These are phyloP conservation scores for Columba janthina DNA, from an alignment of 2,113 vertebrate species.

Conservation along the genomic window DNA sequence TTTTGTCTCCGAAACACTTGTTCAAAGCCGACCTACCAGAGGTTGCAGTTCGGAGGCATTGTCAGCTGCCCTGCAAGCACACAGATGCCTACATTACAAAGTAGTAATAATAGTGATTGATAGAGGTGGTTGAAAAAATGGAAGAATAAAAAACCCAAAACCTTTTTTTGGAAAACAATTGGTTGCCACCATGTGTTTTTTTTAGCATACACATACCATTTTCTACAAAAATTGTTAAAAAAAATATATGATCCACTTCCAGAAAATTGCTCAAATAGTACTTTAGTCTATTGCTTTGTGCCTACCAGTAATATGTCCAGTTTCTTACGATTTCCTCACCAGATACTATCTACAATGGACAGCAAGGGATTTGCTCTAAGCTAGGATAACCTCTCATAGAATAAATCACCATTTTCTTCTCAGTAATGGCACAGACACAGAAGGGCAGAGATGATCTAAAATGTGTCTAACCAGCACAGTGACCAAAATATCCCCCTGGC, in stretches of 20 bases:
- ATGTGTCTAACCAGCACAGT: neutral
- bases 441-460: neutral
- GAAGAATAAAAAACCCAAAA: neutral
- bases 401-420: conserved; percentile 2
- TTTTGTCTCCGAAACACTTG: neutral
- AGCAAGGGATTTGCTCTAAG: neutral
- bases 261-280: neutral
- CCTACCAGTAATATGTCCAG: neutral
- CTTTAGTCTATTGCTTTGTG: neutral
- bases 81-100: neutral
- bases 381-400: neutral
- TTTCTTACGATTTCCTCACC: neutral
- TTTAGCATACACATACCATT: neutral
- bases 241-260: neutral
- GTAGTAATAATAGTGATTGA: neutral
- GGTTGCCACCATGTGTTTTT: neutral
- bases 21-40: neutral
- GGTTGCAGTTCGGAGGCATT: neutral
- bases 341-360: neutral
- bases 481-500: neutral
- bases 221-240: neutral
- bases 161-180: neutral
- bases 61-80: neutral
- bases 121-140: neutral
- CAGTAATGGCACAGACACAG: neutral